phyloP scores from a whole-genome alignment of 2,797 vertebrate genomes.

The Coluber constrictor region DNA sequence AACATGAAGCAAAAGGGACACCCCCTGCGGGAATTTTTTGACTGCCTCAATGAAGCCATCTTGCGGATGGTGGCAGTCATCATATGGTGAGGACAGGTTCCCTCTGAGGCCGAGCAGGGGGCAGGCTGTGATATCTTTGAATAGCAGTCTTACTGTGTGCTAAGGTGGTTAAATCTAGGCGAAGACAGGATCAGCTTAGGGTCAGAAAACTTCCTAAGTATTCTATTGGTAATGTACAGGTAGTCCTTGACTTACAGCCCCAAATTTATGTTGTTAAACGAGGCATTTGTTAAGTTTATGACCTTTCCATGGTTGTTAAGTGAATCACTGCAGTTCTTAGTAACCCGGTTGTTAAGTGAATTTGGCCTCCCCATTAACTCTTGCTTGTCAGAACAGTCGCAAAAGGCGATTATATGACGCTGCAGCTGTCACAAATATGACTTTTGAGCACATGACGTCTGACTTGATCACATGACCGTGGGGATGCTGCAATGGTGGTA shows the following conservation, averaged over 20 bases:
- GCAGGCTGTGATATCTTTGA: not conserved
- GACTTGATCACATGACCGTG: not conserved
- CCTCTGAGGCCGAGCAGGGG: constrained; percentile 11
- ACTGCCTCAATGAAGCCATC: constrained; percentile 94
- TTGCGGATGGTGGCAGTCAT: constrained; percentile 93
- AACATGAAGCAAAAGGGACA: constrained; percentile 94
- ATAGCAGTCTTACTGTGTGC: not conserved
- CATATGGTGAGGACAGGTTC: constrained; percentile 84
- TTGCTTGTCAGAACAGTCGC: too few species aligned
- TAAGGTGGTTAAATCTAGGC: not conserved
- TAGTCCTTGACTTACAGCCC: not conserved
- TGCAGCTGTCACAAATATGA: not conserved
- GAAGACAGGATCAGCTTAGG: not conserved
- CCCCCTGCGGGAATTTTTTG: constrained; percentile 87
- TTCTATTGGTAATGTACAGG: not conserved
- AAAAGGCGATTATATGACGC: not conserved
- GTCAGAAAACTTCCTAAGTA: not conserved
- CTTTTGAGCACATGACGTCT: not conserved
- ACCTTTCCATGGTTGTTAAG: not conserved
- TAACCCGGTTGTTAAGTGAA: not conserved
- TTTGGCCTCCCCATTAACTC: not conserved
- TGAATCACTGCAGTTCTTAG: not conserved
- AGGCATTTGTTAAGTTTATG: not conserved
- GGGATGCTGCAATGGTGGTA: not conserved
- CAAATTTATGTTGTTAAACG: not conserved